A percentile compares a stretch with the other conserved stretches of the same genome.
Conservation (phyloP, 2,113 vertebrate genomes). For the Sus scrofa region T2T-Sscrofa CM000829.6:32524501-32525000, state of each 20-base stretch:
- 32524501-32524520: too few species aligned
- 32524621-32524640: constrained; percentile 81
- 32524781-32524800: background rate
- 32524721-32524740: constrained; percentile 57
- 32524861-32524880: rapidly evolving
- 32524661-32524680: constrained; percentile 81
- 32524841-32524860: background rate
- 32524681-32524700: constrained; percentile 79
- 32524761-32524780: background rate
- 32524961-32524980: background rate
- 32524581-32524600: constrained; percentile 73
- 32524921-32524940: background rate
- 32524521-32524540: constrained; percentile 2
- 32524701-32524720: constrained; percentile 79
- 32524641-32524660: constrained; percentile 77
- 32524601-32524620: constrained; percentile 75
- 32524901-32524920: background rate
- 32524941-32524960: constrained; percentile 1
- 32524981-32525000: background rate
- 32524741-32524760: background rate
- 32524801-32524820: background rate
- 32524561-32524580: constrained; percentile 70
- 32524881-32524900: background rate
- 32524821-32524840: background rate
- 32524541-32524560: constrained; percentile 64